Evolutionary conservation across 2,888 invertebrate species (phyloP), one percentile per base, ranked within the genome.

Genomic region (Tipula confusa): DNA sequence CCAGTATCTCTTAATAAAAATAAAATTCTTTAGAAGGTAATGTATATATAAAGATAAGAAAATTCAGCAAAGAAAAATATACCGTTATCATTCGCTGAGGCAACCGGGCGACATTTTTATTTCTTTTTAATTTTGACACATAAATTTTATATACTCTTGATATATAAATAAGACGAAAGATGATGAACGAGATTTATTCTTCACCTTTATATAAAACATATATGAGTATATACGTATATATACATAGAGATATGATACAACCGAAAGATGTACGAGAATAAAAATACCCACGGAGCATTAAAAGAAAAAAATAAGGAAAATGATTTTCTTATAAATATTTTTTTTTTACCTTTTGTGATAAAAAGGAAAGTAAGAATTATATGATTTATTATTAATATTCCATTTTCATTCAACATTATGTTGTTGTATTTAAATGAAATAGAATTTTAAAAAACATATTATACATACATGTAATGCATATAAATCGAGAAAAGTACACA

Each of bases 371-470:
- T 64, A 64, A 24, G 15, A 43, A 43, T 43, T 43, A 43, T n/a
- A 9, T 64, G 64, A 64, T 64, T 64, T 64, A 64, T 64, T 64
- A 64, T 64, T 64, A 64, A 64, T 64, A 64, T 64, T 64, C 64
- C 64, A 64, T 64, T 64, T 64, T 64, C 64, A 64, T 64, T 64
- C 64, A 64, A 24, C 64, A 64, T 64, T 64, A 64, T 64, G 64
- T 64, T 24, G 64, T n/a, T 43, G 43, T 43, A 43, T 43, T 43
- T 43, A 43, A 43, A 43, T 43, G 43, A 43, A 43, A 43, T 15
- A 43, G 43, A 43, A 43, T 43, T 43, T n/a, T 43, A 64, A 6
- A 64, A 64, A 7, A 64, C 24, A 24, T 64, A 43, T 43, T 33
- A 36, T 36, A 36, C 36, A 36, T 43, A 43, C 15, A 43, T 5